These are phyloP conservation scores for Watersipora subatra DNA, from an alignment of 1,140 invertebrate genomes.

Conservation along the genomic window DNA sequence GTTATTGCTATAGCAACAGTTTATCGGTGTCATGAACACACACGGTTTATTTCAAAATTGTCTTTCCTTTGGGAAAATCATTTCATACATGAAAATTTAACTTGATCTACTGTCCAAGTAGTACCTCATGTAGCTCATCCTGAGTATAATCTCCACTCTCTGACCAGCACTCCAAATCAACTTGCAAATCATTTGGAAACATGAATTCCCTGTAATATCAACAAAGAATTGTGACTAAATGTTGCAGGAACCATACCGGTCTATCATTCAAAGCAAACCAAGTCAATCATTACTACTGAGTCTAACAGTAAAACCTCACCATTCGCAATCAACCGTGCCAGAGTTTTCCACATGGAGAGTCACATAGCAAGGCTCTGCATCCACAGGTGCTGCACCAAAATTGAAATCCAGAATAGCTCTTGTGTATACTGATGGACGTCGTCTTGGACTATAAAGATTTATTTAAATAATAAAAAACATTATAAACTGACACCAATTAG, in stretches of 20 bases:
- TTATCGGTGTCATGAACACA: too few relatives aligned
- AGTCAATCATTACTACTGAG: neutral
- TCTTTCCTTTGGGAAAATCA: too few relatives aligned
- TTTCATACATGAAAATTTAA: neutral
- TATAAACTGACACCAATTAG: neutral
- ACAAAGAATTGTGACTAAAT: slow-evolving; percentile 8
- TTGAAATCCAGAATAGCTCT: slow-evolving; percentile 37
- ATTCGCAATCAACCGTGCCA: slow-evolving; percentile 31
- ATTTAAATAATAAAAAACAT: slow-evolving; percentile 5
- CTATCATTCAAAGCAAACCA: neutral
- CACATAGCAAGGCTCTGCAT: slow-evolving; percentile 30
- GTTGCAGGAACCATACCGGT: neutral
- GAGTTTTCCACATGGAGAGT: slow-evolving; percentile 37
- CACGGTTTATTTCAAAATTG: too few relatives aligned
- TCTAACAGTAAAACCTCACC: slow-evolving; percentile 15
- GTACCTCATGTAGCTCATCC: slow-evolving; percentile 39
- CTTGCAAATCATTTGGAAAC: slow-evolving; percentile 35
- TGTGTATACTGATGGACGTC: slow-evolving; percentile 26
- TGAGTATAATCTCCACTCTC: slow-evolving; percentile 37
- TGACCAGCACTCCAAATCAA: slow-evolving; percentile 39
- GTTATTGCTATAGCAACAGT: too few relatives aligned
- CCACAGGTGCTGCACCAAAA: slow-evolving; percentile 36
- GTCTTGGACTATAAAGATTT: slow-evolving; percentile 18
- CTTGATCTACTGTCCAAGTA: neutral
- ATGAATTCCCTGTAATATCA: slow-evolving; percentile 33